These are phyloP conservation scores for Netelia fuscicornis DNA, from an alignment of 2,888 invertebrate species.

Conservation along the genomic window DNA sequence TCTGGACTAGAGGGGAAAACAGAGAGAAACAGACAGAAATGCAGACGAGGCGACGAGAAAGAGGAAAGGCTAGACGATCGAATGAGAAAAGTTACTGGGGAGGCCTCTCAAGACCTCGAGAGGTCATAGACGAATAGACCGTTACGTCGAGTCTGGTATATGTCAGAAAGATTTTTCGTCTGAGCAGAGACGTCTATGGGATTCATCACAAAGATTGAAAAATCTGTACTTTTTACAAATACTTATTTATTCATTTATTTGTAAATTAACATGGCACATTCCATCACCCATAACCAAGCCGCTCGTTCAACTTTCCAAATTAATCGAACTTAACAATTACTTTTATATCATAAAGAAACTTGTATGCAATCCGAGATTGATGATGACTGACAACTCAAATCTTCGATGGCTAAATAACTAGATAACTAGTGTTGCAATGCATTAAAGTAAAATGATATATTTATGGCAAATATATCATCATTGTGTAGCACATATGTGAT, in stretches of 20 bases:
- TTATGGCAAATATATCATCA: not conserved
- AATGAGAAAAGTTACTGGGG: not conserved
- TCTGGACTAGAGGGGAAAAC: not conserved
- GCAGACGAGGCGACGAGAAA: conserved; percentile 1
- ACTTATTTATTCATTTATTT: not conserved
- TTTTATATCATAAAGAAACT: too few species aligned
- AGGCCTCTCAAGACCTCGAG: not conserved
- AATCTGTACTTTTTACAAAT: not conserved
- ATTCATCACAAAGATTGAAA: conserved; percentile 10
- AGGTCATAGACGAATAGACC: not conserved
- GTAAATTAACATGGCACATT: too few species aligned
- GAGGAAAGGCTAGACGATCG: conserved; percentile 32
- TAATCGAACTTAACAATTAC: too few species aligned
- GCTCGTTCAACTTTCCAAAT: too few species aligned
- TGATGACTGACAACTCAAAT: too few species aligned
- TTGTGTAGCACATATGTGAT: conserved; percentile 3
- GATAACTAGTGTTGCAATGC: too few species aligned
- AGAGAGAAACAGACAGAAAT: conserved; percentile 1
- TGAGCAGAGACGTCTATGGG: not conserved
- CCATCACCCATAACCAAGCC: too few species aligned
- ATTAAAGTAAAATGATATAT: too few species aligned
- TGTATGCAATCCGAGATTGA: too few species aligned
- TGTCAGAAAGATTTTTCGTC: not conserved
- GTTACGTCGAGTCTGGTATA: conserved; percentile 14
- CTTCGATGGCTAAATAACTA: too few species aligned